phyloP scores from a whole-genome alignment of 2,113 vertebrate species.

The Spilogale gracilis region DNA sequence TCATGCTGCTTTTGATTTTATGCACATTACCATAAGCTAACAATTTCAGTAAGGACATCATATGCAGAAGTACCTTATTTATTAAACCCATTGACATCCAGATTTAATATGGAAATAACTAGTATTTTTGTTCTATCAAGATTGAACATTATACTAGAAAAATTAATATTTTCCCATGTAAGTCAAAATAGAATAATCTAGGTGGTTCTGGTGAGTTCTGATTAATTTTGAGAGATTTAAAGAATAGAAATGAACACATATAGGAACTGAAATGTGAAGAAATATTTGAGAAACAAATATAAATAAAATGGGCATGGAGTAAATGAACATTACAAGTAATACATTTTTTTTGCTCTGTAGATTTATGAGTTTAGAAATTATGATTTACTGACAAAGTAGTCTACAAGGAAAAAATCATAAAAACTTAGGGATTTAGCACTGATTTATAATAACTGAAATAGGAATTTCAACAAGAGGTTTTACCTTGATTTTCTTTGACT shows the following conservation, averaged over 20 bases:
- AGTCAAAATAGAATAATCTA: not conserved
- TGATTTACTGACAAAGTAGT: not conserved
- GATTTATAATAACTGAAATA: conserved; percentile 12
- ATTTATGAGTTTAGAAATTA: not conserved
- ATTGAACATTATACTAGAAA: not conserved
- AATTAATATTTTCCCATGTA: not conserved
- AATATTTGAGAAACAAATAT: conserved; percentile 42
- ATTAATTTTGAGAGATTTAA: conserved; percentile 41
- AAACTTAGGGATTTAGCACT: not conserved
- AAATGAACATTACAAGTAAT: conserved; percentile 13
- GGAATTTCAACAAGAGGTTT: not conserved
- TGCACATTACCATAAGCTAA: not conserved
- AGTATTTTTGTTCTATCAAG: not conserved
- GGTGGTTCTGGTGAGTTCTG: not conserved
- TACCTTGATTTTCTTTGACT: not conserved
- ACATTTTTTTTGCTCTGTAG: not conserved
- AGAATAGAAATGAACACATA: conserved; percentile 19
- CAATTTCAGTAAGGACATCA: not conserved
- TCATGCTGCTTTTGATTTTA: not conserved
- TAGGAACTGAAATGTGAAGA: not conserved
- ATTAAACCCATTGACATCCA: not conserved
- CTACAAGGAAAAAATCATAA: not conserved
- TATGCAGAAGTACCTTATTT: not conserved
- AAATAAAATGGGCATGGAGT: not conserved
- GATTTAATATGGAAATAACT: conserved; percentile 27